Evolutionary conservation across 1,140 invertebrate genomes (phyloP).

Genomic region (Nephila pilipes): DNA sequence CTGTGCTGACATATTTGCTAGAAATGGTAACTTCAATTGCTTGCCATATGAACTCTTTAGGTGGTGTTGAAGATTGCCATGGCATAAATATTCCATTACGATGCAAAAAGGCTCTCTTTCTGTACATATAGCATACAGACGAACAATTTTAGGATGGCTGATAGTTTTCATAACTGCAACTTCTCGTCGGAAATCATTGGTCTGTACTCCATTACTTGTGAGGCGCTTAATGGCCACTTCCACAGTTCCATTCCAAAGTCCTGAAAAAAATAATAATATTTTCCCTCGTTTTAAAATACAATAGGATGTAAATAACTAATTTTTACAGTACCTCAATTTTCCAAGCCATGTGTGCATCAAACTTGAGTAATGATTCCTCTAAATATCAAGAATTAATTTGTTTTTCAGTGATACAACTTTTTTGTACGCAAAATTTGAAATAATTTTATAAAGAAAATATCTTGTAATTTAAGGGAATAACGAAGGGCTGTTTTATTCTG

Average conservation of each 20-base stretch:
- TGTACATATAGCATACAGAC: conserved; percentile 96
- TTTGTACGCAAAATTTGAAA: too few relatives aligned
- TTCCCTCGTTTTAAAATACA: not conserved
- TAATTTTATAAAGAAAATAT: too few relatives aligned
- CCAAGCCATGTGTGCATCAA: too few relatives aligned
- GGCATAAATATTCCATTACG: conserved; percentile 97
- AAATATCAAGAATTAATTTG: too few relatives aligned
- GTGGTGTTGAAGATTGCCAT: conserved; percentile 94
- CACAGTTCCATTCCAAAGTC: conserved; percentile 92
- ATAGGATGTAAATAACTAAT: too few relatives aligned
- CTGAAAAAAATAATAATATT: conserved; percentile 79
- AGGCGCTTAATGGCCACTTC: conserved; percentile 99
- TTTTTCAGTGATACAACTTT: too few relatives aligned
- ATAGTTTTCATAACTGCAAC: conserved; percentile 99
- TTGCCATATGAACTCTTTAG: conserved; percentile 90
- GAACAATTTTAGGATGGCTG: conserved; percentile 95
- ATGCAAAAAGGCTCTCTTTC: conserved; percentile 97
- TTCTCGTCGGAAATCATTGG: conserved; percentile 96
- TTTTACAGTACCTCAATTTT: too few relatives aligned
- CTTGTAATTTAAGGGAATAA: too few relatives aligned
- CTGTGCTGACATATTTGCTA: conserved; percentile 97
- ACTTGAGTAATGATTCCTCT: too few relatives aligned
- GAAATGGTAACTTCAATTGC: conserved; percentile 91
- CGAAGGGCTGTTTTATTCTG: too few relatives aligned
- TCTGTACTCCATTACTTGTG: conserved; percentile 97